Percentiles rank a stretch among this genome's conserved stretches.
These are phyloP conservation scores for Pteruthius melanotis DNA, from an alignment of 2,113 vertebrate genomes.

Conservation along the genomic window DNA sequence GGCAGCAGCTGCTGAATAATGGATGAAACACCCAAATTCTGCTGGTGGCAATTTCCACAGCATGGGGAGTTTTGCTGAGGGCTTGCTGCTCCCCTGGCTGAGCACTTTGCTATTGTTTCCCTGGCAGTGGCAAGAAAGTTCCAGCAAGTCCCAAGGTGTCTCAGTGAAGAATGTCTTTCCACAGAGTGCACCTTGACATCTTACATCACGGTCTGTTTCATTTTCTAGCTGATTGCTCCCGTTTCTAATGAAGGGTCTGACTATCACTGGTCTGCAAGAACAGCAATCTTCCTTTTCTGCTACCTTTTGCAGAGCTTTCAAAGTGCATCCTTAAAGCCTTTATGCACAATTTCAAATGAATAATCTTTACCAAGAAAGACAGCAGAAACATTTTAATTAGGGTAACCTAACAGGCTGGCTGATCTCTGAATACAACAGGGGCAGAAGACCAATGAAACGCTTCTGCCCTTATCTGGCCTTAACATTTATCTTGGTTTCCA, in stretches of 20 bases:
- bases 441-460: background rate
- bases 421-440: background rate
- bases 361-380: background rate
- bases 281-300: background rate
- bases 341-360: background rate
- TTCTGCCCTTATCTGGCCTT: background rate
- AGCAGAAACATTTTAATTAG: background rate
- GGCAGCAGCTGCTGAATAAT: constrained; percentile 23
- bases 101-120: background rate
- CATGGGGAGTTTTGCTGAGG: background rate
- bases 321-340: background rate
- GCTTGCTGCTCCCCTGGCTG: background rate
- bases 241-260: background rate
- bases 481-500: background rate
- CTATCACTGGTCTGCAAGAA: background rate
- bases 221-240: background rate
- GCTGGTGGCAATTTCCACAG: background rate
- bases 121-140: background rate
- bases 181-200: background rate
- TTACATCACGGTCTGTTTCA: background rate
- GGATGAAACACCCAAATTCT: background rate
- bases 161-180: background rate
- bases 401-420: background rate
- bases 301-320: background rate
- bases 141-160: background rate